Evolutionary conservation across 2,113 vertebrate species (phyloP), one percentile per base, ranked within the genome.

Genomic region (Columba janthina): DNA sequence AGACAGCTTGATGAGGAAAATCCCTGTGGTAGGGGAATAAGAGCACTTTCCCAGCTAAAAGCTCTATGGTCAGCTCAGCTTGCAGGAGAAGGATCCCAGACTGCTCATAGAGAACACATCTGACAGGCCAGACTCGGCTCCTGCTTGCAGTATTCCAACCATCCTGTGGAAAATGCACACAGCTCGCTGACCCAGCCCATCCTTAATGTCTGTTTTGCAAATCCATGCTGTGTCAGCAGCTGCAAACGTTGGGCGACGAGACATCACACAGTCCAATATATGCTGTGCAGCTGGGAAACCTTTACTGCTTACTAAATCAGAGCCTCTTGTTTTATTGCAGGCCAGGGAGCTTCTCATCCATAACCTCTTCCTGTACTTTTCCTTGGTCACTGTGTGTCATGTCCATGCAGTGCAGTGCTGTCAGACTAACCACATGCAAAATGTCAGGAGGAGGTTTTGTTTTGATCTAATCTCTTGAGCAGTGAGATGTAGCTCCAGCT

Each of bases 301-400:
- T 61, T 65, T 26, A 22, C 17, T 53, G 66, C 54, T 89, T 46
- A 54, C 62, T 76, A 54, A 76, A 70, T 36, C 2, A 5, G 40
- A 88, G n/a, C 62, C 22, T 79, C 51, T 62, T 58, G 22, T 65
- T 82, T 93, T 58, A 73, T n/a, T 71, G 71, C 54, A 83, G 84
- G 36, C 40, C 15, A 3, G 53, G 53, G n/a, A 51, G 36, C 32
- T 70, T 54, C 26, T 85, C 88, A 74, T 31, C 26, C 51, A n/a
- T 73, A 79, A 76, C 48, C 85, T 82, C 74, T 88, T 85, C 88
- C 85, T 48, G 72, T 72, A 5, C 70, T 61, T 78, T 91, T 72
- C 32, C n/a, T 42, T 42, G 31, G n/a, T 69, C 74, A 31, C 16
- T 44, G 20, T 15, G 10, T 88, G 58, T 69, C 31, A 61, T 24